These are phyloP conservation scores for Zhuqinia jingwanae DNA, from an alignment of 2,888 invertebrate species.

Conservation along the genomic window DNA sequence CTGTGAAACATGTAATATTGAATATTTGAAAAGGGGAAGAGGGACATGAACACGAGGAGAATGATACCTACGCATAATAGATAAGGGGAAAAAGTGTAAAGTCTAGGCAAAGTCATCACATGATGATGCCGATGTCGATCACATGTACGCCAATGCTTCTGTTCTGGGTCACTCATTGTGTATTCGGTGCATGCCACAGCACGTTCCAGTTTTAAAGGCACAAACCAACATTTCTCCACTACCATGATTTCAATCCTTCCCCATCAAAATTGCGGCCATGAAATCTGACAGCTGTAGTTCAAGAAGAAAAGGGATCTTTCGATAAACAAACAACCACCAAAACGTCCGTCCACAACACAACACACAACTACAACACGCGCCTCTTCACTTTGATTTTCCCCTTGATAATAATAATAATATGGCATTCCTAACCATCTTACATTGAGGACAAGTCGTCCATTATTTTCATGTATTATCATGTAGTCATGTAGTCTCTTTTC, in stretches of 20 bases:
- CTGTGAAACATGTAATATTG: not conserved
- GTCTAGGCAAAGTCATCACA: not conserved
- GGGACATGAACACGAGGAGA: not conserved
- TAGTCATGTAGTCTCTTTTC: not conserved
- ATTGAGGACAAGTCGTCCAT: no score
- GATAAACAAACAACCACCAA: no score
- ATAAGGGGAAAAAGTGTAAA: not conserved
- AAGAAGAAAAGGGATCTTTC: not conserved
- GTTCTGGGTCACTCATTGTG: not conserved
- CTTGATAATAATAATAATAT: not conserved
- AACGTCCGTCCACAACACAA: not conserved
- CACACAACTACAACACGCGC: not conserved
- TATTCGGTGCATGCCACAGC: not conserved
- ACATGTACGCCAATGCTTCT: not conserved
- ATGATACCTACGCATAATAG: not conserved
- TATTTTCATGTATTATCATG: not conserved
- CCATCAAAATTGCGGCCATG: constrained; percentile 1
- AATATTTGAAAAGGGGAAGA: not conserved
- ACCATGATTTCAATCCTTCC: no score
- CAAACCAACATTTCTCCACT: not conserved
- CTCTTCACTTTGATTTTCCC: constrained; percentile 10
- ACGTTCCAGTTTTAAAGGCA: not conserved
- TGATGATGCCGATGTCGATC: not conserved
- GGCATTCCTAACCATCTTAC: not conserved
- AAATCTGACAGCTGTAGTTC: constrained; percentile 42